Evolutionary conservation across 1,140 invertebrate genomes (phyloP).

Genomic region (Plectus sambesii): DNA sequence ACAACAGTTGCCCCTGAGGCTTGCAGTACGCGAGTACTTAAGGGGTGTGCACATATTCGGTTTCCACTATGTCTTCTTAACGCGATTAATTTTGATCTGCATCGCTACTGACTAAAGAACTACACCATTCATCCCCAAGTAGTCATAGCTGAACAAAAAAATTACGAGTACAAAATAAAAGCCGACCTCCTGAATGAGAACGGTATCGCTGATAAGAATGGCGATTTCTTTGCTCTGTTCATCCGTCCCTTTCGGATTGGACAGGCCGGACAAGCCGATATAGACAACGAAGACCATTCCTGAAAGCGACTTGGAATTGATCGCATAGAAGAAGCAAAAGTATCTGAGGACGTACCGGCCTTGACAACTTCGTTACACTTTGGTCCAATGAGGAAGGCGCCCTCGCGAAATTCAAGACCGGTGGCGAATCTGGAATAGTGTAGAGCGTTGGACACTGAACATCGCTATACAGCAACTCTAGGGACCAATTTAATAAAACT

Average conservation of each 20-base stretch:
- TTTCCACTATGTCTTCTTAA: no score
- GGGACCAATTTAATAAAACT: no score
- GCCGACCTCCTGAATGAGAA: constrained; percentile 70
- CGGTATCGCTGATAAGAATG: constrained; percentile 90
- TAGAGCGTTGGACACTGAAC: constrained; percentile 17
- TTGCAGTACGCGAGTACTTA: no score
- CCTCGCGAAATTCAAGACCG: constrained; percentile 95
- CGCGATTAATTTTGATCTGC: no score
- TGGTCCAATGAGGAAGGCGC: constrained; percentile 74
- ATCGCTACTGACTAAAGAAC: no score
- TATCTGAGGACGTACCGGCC: constrained; percentile 52
- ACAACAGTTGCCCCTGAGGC: no score
- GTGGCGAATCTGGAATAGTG: constrained; percentile 62
- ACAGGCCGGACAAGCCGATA: constrained; percentile 76
- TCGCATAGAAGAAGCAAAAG: constrained; percentile 3
- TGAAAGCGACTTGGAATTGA: constrained; percentile 26
- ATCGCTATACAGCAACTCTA: constrained; percentile 1
- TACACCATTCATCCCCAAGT: no score
- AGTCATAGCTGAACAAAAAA: constrained; percentile 12
- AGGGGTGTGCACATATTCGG: no score
- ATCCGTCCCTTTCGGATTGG: constrained; percentile 66
- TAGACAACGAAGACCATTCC: constrained; percentile 95
- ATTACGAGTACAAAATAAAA: background rate
- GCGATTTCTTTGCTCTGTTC: constrained; percentile 80
- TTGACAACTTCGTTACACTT: constrained; percentile 69